phyloP scores from a whole-genome alignment of 2,888 invertebrate species.

The Anticlea derivata region DNA sequence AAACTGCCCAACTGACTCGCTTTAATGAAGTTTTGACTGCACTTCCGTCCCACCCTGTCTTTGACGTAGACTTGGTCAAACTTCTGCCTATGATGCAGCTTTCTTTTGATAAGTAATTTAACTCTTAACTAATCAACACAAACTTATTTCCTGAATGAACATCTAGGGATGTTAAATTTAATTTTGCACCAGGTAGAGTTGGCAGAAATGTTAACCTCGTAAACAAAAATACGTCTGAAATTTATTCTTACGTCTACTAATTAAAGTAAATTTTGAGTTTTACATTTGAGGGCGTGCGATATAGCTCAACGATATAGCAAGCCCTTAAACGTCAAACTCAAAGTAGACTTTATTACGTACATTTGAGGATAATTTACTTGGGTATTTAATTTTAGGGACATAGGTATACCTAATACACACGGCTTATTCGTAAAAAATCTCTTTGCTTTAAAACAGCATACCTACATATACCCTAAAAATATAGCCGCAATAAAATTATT shows the following conservation, averaged over 20 bases:
- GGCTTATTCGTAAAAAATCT: slow-evolving; percentile 3
- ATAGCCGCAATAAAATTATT: slow-evolving; percentile 27
- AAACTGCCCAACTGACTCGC: slow-evolving; percentile 61
- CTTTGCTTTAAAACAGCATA: slow-evolving; percentile 7
- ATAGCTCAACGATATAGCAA: too few species aligned
- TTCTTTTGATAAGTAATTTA: slow-evolving; percentile 20
- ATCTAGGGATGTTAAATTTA: not conserved
- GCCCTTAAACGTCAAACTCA: too few species aligned
- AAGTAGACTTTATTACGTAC: too few species aligned
- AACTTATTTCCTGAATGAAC: not conserved
- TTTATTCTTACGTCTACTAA: too few species aligned
- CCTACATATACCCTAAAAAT: slow-evolving; percentile 22
- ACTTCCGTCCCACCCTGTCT: slow-evolving; percentile 40
- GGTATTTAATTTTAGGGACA: too few species aligned
- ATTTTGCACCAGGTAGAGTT: not conserved
- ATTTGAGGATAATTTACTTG: too few species aligned
- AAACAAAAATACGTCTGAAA: too few species aligned
- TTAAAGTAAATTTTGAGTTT: too few species aligned
- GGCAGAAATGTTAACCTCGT: not conserved
- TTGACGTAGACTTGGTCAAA: slow-evolving; percentile 39
- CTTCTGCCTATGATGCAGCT: slow-evolving; percentile 32
- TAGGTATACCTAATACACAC: not conserved
- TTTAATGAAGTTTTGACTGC: slow-evolving; percentile 62
- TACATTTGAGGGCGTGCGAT: too few species aligned
- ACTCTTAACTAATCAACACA: slow-evolving; percentile 1